phyloP scores from a whole-genome alignment of 2,797 vertebrate species.

The Myiothlypis chrysogaster region DNA sequence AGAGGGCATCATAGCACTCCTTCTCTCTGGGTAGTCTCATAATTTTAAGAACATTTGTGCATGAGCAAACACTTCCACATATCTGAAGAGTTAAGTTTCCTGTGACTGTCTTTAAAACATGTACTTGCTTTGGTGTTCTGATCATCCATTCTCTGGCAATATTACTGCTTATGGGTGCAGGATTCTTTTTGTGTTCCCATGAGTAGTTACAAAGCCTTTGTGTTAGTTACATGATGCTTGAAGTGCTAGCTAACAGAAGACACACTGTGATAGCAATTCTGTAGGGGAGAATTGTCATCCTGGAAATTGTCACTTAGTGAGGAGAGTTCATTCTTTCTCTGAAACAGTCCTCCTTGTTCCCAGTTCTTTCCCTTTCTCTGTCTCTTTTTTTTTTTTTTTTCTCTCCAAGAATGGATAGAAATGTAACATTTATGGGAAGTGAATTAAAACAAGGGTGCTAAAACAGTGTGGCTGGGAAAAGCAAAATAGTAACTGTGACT shows the following conservation, averaged over 20 bases:
- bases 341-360: background rate
- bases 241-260: background rate
- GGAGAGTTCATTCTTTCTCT: background rate
- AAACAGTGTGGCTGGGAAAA: background rate
- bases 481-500: background rate
- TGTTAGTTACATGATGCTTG: background rate
- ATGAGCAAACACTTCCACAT: background rate
- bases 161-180: background rate
- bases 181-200: background rate
- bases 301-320: background rate
- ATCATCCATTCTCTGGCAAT: background rate
- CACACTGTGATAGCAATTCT: background rate
- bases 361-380: too few species aligned
- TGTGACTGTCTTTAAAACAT: background rate
- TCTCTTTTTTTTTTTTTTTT: fast-evolving
- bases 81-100: background rate
- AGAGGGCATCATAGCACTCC: background rate
- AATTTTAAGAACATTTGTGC: background rate
- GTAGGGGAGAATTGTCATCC: background rate
- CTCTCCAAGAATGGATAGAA: background rate
- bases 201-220: background rate
- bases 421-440: background rate
- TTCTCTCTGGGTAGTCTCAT: background rate
- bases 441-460: background rate
- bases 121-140: background rate